phyloP scores from a whole-genome alignment of 2,888 invertebrate genomes.

The Molorchus minor region DNA sequence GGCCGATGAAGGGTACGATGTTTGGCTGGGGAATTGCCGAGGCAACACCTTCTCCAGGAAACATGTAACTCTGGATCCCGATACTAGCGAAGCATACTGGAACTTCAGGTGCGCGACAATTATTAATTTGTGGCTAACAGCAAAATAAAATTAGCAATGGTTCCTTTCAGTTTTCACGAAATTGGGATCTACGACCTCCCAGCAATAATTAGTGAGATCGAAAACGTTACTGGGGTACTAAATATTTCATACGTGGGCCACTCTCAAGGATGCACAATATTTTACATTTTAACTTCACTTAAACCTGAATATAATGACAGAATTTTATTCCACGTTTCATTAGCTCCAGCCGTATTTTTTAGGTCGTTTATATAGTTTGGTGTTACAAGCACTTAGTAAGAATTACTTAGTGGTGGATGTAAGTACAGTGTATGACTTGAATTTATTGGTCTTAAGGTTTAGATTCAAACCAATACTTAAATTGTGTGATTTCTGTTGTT shows the following conservation, averaged over 20 bases:
- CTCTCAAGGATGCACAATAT: conserved; percentile 68
- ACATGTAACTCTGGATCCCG: conserved; percentile 56
- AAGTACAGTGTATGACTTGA: too few relatives aligned
- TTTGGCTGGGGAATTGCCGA: conserved; percentile 61
- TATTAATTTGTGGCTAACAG: too few relatives aligned
- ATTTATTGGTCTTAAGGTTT: too few relatives aligned
- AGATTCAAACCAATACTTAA: too few relatives aligned
- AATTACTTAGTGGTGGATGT: neutral
- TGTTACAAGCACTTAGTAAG: too few relatives aligned
- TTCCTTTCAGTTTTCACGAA: conserved; percentile 64
- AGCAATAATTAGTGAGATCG: conserved; percentile 75
- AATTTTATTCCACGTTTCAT: conserved; percentile 1
- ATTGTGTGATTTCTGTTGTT: conserved; percentile 20
- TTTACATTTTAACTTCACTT: conserved; percentile 70
- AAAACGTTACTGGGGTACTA: conserved; percentile 65
- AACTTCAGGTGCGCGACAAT: conserved; percentile 61
- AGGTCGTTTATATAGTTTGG: too few relatives aligned
- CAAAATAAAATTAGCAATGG: too few relatives aligned
- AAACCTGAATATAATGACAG: conserved; percentile 56
- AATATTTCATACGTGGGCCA: conserved; percentile 78
- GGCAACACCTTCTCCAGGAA: conserved; percentile 66
- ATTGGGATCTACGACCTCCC: conserved; percentile 80
- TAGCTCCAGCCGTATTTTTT: conserved; percentile 9
- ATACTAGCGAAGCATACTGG: conserved; percentile 56
- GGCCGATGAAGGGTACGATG: conserved; percentile 42